Percentiles rank a stretch among this genome's conserved stretches.
These are phyloP conservation scores for Pongo abelii DNA, from an alignment of 2,113 vertebrate genomes.

Conservation along the genomic window DNA sequence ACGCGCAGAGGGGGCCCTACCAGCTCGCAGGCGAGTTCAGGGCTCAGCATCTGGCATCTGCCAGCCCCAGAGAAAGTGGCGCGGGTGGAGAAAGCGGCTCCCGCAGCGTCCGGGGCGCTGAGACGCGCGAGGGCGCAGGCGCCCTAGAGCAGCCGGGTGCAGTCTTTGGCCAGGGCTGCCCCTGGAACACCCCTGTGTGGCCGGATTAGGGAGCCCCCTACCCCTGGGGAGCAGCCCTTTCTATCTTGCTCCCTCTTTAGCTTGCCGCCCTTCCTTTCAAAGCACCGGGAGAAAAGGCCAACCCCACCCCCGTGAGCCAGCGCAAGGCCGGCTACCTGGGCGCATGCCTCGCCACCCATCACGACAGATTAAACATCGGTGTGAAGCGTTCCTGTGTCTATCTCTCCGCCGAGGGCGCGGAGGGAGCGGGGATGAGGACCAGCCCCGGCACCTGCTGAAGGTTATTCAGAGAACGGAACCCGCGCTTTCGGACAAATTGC, in stretches of 20 bases:
- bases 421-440: conserved; percentile 55
- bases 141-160: rapidly evolving
- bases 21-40: background rate
- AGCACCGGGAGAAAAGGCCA: background rate
- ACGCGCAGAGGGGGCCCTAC: background rate
- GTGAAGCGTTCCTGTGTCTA: too few relatives aligned
- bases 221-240: background rate
- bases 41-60: background rate
- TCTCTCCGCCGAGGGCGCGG: rapidly evolving
- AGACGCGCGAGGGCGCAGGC: background rate
- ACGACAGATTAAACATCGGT: conserved; percentile 67
- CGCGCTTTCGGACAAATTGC: conserved; percentile 79
- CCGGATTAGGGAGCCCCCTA: rapidly evolving
- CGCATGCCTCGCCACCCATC: background rate
- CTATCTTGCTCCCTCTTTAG: rapidly evolving
- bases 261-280: background rate
- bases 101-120: rapidly evolving
- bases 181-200: background rate
- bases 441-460: conserved; percentile 81
- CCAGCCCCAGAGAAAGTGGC: conserved; percentile 22
- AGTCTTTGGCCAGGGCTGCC: background rate
- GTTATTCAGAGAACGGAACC: conserved; percentile 65
- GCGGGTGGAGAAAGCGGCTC: rapidly evolving
- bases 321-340: background rate
- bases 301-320: background rate